phyloP scores from a whole-genome alignment of 2,797 vertebrate species.

The Lindbergichthys nudifrons region DNA sequence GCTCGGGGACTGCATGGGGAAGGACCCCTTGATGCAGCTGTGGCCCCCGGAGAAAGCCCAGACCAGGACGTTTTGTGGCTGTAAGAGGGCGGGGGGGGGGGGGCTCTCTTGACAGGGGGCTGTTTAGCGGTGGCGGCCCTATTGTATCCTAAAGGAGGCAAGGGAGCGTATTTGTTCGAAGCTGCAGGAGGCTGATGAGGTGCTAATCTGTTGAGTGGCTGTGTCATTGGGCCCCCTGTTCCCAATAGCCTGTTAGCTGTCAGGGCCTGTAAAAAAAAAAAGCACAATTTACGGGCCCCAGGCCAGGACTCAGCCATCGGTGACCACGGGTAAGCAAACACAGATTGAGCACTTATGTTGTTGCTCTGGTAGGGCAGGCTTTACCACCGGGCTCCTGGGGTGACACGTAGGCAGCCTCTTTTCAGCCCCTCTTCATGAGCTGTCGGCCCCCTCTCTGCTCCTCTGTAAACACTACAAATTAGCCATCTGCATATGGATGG shows the following conservation, averaged over 20 bases:
- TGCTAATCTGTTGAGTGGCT: constrained; percentile 89
- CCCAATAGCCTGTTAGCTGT: constrained; percentile 86
- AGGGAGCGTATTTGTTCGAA: constrained; percentile 89
- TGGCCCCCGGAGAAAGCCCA: constrained; percentile 78
- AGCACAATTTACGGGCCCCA: constrained; percentile 83
- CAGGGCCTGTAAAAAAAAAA: constrained; percentile 76
- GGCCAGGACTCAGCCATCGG: constrained; percentile 75
- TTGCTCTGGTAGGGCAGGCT: constrained; percentile 71
- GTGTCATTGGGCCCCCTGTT: constrained; percentile 81
- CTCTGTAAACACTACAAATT: constrained; percentile 82
- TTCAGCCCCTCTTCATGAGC: constrained; percentile 74
- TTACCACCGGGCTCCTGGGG: constrained; percentile 74
- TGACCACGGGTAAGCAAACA: constrained; percentile 86
- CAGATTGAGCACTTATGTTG: constrained; percentile 82
- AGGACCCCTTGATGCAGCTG: constrained; percentile 88
- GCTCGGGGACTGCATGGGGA: constrained; percentile 62
- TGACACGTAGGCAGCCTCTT: constrained; percentile 76
- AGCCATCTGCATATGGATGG: constrained; percentile 84
- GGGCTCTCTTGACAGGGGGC: constrained; percentile 79
- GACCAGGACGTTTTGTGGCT: constrained; percentile 88
- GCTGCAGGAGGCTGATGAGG: constrained; percentile 94
- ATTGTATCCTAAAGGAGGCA: constrained; percentile 89
- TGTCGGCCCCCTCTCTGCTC: constrained; percentile 69
- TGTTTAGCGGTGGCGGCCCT: constrained; percentile 87
- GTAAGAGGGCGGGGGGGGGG: constrained; percentile 43